These are phyloP conservation scores for Palythoa grandiflora DNA, from an alignment of 92 coral and sea anemone genomes.

Conservation along the genomic window DNA sequence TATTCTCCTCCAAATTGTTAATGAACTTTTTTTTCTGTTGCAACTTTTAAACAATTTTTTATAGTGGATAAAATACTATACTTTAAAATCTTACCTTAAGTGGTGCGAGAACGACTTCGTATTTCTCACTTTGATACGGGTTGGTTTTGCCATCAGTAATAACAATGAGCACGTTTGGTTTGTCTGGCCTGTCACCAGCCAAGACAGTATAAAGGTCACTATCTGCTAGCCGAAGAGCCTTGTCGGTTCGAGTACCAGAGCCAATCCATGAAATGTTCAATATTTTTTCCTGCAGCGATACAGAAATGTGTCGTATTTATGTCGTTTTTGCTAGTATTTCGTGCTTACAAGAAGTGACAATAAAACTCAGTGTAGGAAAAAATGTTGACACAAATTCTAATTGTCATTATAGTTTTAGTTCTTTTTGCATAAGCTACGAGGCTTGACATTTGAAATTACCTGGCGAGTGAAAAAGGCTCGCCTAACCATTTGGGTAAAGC, in stretches of 20 bases:
- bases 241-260: slow-evolving; percentile 45
- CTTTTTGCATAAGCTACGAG: too few species aligned
- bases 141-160: slow-evolving; percentile 35
- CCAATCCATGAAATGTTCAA: slow-evolving; percentile 25
- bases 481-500: too few species aligned
- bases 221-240: slow-evolving; percentile 28
- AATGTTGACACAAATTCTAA: too few species aligned
- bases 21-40: too few species aligned
- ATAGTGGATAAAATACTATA: neutral
- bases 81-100: slow-evolving; percentile 4
- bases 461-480: too few species aligned
- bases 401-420: too few species aligned
- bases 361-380: too few species aligned
- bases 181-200: slow-evolving; percentile 18
- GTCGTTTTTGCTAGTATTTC: too few species aligned
- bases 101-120: slow-evolving; percentile 3
- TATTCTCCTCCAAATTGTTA: too few species aligned
- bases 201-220: neutral
- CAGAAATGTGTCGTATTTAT: too few species aligned
- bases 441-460: too few species aligned
- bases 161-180: slow-evolving; percentile 28
- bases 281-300: slow-evolving; percentile 18
- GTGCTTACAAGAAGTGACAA: too few species aligned
- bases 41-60: neutral
- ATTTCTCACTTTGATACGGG: slow-evolving; percentile 10